These are phyloP conservation scores for Dryococelus australis DNA, from an alignment of 2,888 invertebrate species.

Conservation along the genomic window DNA sequence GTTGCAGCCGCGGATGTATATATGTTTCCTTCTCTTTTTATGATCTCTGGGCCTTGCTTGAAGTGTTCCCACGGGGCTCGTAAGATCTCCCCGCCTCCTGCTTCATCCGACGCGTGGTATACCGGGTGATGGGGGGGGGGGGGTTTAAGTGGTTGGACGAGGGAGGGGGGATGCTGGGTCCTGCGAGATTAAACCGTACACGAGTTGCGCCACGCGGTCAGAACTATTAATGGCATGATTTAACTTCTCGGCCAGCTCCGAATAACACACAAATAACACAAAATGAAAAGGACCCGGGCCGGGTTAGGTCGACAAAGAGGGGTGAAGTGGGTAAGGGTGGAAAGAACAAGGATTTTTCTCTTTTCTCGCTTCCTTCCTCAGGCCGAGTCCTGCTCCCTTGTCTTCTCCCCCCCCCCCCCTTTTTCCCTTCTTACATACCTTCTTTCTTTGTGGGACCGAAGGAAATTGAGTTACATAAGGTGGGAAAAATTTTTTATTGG, in stretches of 20 bases:
- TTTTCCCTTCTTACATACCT: not conserved
- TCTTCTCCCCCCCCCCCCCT: not conserved
- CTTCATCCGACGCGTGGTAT: not conserved
- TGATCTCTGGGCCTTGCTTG: conserved; percentile 40
- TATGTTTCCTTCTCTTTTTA: conserved; percentile 39
- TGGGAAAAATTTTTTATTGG: conserved; percentile 30
- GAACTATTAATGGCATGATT: conserved; percentile 34
- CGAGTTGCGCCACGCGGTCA: conserved; percentile 25
- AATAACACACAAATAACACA: conserved; percentile 35
- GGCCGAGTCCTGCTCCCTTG: no score
- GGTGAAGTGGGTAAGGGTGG: conserved; percentile 29
- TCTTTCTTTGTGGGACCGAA: not conserved
- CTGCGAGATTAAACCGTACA: conserved; percentile 41
- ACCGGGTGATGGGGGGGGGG: no score
- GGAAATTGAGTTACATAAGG: conserved; percentile 42
- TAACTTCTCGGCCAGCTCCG: conserved; percentile 31
- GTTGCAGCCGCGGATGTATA: conserved; percentile 32
- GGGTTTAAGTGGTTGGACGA: no score
- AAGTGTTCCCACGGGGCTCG: conserved; percentile 39
- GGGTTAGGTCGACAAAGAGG: no score
- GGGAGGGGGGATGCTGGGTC: conserved; percentile 37
- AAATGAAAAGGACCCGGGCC: conserved; percentile 28
- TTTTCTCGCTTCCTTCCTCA: not conserved
- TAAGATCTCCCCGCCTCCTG: conserved; percentile 33
- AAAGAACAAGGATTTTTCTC: conserved; percentile 36